These are phyloP conservation scores for Halyomorpha halys DNA, from an alignment of 1,140 invertebrate genomes.

Conservation along the genomic window DNA sequence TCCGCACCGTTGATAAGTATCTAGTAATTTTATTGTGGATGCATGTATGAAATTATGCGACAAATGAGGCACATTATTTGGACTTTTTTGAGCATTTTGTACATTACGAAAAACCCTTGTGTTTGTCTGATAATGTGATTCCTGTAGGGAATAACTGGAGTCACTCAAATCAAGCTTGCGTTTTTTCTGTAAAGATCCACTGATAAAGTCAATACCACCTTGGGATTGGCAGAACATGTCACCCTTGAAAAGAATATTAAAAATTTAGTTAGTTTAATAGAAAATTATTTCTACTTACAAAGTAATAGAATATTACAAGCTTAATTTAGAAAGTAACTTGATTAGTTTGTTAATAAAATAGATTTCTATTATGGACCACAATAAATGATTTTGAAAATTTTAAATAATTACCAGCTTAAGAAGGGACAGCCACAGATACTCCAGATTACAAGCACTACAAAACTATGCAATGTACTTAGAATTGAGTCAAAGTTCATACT, in stretches of 20 bases:
- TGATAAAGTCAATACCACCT: constrained; percentile 27
- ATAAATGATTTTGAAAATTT: no score
- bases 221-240: constrained; percentile 28
- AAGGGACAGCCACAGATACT: no score
- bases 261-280: background rate
- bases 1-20: constrained; percentile 57
- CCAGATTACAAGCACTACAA: no score
- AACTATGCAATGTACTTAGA: no score
- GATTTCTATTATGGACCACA: no score
- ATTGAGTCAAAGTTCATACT: no score
- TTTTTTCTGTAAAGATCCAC: constrained; percentile 29
- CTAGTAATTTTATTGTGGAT: constrained; percentile 60
- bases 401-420: no score
- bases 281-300: background rate
- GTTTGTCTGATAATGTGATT: constrained; percentile 27
- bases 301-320: background rate
- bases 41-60: constrained; percentile 53
- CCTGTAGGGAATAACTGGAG: constrained; percentile 19
- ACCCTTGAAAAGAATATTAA: constrained; percentile 2
- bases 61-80: constrained; percentile 36
- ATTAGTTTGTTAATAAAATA: background rate
- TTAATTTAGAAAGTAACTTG: background rate
- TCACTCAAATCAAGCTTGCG: constrained; percentile 28
- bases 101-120: constrained; percentile 24
- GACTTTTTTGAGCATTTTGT: constrained; percentile 42